Base-by-base conservation (phyloP, 2,888 invertebrate genomes). In the Yponomeuta sedellus region DNA sequence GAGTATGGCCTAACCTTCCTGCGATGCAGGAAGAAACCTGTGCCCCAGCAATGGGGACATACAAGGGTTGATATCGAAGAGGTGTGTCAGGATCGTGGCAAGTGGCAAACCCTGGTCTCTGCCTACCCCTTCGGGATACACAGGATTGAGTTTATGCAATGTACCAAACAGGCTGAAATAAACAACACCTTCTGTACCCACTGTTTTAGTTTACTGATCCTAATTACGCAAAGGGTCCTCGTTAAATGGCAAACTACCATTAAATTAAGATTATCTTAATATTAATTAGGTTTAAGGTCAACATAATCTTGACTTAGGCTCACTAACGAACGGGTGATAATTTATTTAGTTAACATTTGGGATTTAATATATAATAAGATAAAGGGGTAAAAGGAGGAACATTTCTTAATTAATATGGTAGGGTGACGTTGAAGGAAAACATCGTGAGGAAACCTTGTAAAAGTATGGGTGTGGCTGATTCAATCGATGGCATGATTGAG, bases 261-360 rank as follows among this genome's bases (percentile, higher is more conserved):
- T 63, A 63, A 63, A 63, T 63, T 22, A 44, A 40, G 63, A 63
- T 63, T 40, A 63, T 63, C 63, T 63, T 44, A 22, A 63, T 63
- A 63, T 63, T 63, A 19, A 63, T 63, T 63, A 63, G 40, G 44
- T 12, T 63, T 44, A 44, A 19, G 44, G 40, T 63, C 63, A 63
- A 44, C 16, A 16, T 44, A 22, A 63, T 61, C 63, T 22, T 63
- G 12, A 20, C 44, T 63, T 28, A 63, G 40, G 10, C 63, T 44
- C 10, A 44, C 19, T 44, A 22, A 12, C 22, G 63, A 61, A 52
- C 6, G 44, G 44, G 44, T 12, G 16, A 52, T 52, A 16, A 52
- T 16, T 52, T 16, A 52, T 52, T 52, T 16, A 52, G 44, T 52
- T 52, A 52, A 12, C 44, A 52, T 52, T 52, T 16, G 44, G 44